These are phyloP conservation scores for Cygnus atratus DNA, from an alignment of 2,113 vertebrate genomes.

Conservation along the genomic window DNA sequence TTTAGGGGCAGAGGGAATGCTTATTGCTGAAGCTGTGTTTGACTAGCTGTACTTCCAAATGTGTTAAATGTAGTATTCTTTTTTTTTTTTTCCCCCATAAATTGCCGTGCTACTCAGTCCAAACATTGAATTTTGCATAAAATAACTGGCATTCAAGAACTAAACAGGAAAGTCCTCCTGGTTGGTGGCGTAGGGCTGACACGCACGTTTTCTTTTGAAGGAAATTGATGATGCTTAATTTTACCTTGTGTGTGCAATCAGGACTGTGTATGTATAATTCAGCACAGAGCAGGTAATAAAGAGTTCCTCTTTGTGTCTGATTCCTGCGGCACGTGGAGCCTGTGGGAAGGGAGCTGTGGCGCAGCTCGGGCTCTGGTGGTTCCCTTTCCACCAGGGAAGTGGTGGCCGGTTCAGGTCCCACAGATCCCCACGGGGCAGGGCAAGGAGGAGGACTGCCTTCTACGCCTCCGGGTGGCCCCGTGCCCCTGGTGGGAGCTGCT, in stretches of 20 bases:
- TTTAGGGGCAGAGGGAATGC: background rate
- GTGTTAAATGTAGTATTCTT: background rate
- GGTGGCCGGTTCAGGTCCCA: background rate
- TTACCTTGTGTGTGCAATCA: conserved; percentile 1
- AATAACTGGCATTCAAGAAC: background rate
- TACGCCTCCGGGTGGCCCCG: rapidly evolving
- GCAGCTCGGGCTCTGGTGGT: background rate
- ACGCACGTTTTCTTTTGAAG: background rate
- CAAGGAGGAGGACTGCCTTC: background rate
- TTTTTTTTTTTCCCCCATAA: background rate
- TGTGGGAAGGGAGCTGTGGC: background rate
- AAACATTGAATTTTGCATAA: background rate
- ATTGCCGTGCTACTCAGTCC: background rate
- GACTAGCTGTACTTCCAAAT: background rate
- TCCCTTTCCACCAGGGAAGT: background rate
- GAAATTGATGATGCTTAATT: background rate
- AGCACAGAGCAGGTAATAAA: background rate
- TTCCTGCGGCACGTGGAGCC: background rate
- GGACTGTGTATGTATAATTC: background rate
- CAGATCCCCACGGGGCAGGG: background rate
- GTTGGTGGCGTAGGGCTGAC: background rate
- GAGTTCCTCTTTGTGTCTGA: background rate
- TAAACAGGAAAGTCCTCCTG: background rate
- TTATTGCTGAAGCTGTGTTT: background rate
- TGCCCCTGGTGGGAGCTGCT: background rate